A percentile compares a stretch with the other conserved stretches of the same genome.
phyloP scores from a whole-genome alignment of 2,797 vertebrate species.

The Poeciliopsis turneri region DNA sequence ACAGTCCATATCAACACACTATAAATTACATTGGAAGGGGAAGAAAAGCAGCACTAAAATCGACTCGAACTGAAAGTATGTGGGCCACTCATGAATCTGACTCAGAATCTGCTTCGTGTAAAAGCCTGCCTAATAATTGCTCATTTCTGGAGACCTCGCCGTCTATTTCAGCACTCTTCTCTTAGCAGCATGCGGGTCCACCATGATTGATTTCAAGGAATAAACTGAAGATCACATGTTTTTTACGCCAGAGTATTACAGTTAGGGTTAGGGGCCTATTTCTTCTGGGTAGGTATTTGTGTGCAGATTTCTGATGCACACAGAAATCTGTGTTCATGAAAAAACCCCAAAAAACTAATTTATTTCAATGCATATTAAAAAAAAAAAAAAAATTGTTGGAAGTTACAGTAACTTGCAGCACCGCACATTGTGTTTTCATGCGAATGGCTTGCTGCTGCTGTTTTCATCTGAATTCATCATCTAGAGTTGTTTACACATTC shows the following conservation, averaged over 20 bases:
- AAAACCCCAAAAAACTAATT: neutral
- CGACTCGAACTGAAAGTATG: neutral
- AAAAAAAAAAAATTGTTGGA: neutral
- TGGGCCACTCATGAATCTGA: neutral
- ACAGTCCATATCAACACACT: neutral
- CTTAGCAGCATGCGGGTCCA: neutral
- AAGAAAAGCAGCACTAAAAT: neutral
- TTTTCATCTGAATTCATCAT: constrained; percentile 44
- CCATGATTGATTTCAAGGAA: constrained; percentile 5
- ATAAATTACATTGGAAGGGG: neutral
- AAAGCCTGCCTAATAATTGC: constrained; percentile 7
- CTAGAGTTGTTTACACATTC: constrained; percentile 41
- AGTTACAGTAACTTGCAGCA: constrained; percentile 5
- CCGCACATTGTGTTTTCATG: constrained; percentile 1
- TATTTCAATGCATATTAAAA: neutral
- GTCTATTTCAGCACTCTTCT: neutral
- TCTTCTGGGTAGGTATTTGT: neutral
- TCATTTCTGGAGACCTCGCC: neutral
- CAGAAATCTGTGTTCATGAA: too few relatives aligned
- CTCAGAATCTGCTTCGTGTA: neutral
- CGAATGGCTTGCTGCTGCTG: neutral
- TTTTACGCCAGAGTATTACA: neutral
- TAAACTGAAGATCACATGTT: neutral
- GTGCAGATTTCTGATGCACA: neutral
- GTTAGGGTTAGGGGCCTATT: neutral